Base-by-base conservation (phyloP, 2,113 vertebrate species). In the Nanorana parkeri region DNA sequence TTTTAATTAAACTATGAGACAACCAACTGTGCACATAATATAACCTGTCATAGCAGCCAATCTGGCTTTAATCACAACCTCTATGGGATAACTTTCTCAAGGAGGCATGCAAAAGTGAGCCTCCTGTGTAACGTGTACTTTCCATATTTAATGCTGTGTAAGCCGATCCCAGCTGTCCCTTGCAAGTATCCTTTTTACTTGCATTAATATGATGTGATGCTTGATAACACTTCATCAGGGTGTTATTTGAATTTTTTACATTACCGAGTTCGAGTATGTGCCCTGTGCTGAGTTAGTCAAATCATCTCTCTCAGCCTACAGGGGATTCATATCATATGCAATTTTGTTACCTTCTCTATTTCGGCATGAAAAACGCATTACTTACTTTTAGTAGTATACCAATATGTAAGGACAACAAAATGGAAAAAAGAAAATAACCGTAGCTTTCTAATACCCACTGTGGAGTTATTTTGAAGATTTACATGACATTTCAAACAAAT, bases 401-500 rank as follows among this genome's bases (percentile, higher is more conserved):
- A 32, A 68, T 58, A 76, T 67, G 52, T 66, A 76, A 68, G 29
- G 66, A 60, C 16, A 58, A 24, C 29, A 68, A 77, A 56, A 41
- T 54, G 11, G 29, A 68, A 17, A n/a, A 61, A 51, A 16, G 26
- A 80, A 64, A 83, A 75, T 76, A 76, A 68, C 8, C 63, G 47
- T 75, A 56, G 26, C 29, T 68, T 64, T 76, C 29, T 68, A 74
- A 83, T 58, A 83, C 17, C 72, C 80, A 58, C 80, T 47, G 52
- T 32, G 61, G 80, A 83, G 52, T 76, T 68, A 68, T 76, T 83
- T 83, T 67, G 8, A 76, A 68, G 71, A 83, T 83, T 75, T 83
- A 83, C 72, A 76, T 83, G 80, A 83, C 80, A 76, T 83, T 83
- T 67, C 71, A 83, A 83, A 83, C 72, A 83, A 83, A 83, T 83